Evolutionary conservation across 2,797 vertebrate species (phyloP).

Genomic region (Cottoperca gobio): DNA sequence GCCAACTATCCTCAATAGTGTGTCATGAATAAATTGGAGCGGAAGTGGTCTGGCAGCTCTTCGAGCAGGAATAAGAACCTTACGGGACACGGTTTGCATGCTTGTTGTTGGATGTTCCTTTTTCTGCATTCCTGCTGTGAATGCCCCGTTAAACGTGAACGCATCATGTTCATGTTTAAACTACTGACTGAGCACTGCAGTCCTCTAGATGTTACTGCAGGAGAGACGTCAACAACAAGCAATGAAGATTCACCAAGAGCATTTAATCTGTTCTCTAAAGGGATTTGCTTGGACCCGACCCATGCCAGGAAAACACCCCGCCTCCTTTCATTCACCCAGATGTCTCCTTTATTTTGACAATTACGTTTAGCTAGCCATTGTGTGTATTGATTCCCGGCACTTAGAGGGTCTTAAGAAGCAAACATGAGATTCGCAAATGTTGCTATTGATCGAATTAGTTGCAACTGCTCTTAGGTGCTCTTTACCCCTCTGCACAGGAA

Average conservation of each 20-base stretch:
- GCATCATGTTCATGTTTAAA: background rate
- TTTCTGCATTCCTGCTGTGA: background rate
- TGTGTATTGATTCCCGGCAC: slow-evolving; percentile 30
- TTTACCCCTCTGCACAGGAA: slow-evolving; percentile 3
- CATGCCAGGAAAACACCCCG: slow-evolving; percentile 6
- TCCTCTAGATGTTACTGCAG: background rate
- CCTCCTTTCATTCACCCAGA: slow-evolving; percentile 14
- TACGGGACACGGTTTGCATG: too few species aligned
- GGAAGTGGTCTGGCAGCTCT: too few species aligned
- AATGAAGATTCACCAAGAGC: background rate
- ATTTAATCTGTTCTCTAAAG: background rate
- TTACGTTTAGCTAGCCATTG: background rate
- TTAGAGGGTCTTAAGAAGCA: slow-evolving; percentile 22
- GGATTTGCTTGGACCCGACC: background rate
- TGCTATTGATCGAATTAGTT: slow-evolving; percentile 14
- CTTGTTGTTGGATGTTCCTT: too few species aligned
- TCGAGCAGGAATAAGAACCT: too few species aligned
- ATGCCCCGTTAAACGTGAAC: background rate
- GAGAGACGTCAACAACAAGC: background rate
- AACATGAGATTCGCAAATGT: slow-evolving; percentile 28
- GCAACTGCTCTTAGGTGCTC: slow-evolving; percentile 8
- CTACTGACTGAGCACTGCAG: background rate
- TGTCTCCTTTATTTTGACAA: slow-evolving; percentile 14
- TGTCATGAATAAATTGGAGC: too few species aligned
- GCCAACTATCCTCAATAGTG: too few species aligned